These are phyloP conservation scores for Aramus guarauna DNA, from an alignment of 2,113 vertebrate genomes.

Conservation along the genomic window DNA sequence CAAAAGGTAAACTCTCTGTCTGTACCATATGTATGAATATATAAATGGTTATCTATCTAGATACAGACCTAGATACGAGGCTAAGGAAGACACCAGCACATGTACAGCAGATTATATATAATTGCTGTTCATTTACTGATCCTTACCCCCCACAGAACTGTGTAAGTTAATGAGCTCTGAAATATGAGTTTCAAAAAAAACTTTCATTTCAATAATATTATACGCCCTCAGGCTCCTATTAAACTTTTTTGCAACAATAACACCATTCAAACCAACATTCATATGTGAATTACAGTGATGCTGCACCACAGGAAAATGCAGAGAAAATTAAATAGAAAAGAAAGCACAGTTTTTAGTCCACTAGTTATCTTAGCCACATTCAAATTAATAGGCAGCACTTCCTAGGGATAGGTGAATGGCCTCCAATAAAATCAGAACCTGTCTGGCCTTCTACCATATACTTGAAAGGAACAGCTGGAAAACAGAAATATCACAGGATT, in stretches of 20 bases:
- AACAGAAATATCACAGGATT: not conserved
- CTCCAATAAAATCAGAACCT: not conserved
- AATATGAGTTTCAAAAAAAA: slow-evolving; percentile 65
- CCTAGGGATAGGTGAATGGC: not conserved
- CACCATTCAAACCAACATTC: slow-evolving; percentile 46
- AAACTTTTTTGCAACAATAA: slow-evolving; percentile 67
- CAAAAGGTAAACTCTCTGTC: not conserved
- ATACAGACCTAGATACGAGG: not conserved
- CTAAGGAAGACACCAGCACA: not conserved
- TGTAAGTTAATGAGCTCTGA: slow-evolving; percentile 63
- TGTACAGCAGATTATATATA: slow-evolving; percentile 44
- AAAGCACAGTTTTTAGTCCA: not conserved
- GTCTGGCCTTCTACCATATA: not conserved
- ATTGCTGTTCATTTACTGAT: slow-evolving; percentile 58
- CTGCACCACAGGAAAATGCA: slow-evolving; percentile 31
- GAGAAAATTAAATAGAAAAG: slow-evolving; percentile 39
- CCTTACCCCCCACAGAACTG: slow-evolving; percentile 50
- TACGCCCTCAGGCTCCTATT: slow-evolving; percentile 23
- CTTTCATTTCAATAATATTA: slow-evolving; percentile 54
- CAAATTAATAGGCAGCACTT: slow-evolving; percentile 2
- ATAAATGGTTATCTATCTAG: not conserved
- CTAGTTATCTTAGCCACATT: not conserved
- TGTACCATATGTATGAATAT: not conserved
- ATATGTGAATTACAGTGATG: slow-evolving; percentile 45
- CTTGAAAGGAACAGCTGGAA: not conserved